Conservation (phyloP, 1,140 invertebrate genomes). For the Solenopsis fugax region DNA sequence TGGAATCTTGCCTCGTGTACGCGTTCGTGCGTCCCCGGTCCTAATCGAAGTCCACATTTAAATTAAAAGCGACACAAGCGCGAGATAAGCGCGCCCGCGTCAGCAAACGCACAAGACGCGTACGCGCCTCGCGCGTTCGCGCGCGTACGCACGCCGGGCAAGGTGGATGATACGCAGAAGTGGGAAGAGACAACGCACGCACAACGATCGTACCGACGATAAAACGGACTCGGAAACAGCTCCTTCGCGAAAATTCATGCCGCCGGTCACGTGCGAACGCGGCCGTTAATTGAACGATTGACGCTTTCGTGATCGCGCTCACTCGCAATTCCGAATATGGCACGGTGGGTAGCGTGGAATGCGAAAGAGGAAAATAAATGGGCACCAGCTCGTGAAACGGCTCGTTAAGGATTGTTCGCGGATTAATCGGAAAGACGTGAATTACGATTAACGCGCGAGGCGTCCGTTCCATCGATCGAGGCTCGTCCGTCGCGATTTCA, state of each 20-base stretch:
- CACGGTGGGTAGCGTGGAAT: constrained; percentile 36
- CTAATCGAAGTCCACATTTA: constrained; percentile 79
- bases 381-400: constrained; percentile 15
- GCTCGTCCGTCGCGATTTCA: constrained; percentile 15
- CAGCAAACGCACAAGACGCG: constrained; percentile 4
- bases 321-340: constrained; percentile 22
- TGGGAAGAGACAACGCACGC: background rate
- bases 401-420: constrained; percentile 35
- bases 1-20: background rate
- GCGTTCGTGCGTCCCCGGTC: background rate
- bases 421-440: constrained; percentile 36
- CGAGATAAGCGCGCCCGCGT: constrained; percentile 19
- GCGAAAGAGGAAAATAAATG: constrained; percentile 48
- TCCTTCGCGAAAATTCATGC: constrained; percentile 63
- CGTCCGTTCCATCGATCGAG: constrained; percentile 21
- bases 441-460: constrained; percentile 18
- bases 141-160: constrained; percentile 14
- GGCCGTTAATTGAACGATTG: constrained; percentile 69
- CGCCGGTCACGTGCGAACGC: constrained; percentile 53
- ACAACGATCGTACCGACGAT: constrained; percentile 49
- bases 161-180: background rate
- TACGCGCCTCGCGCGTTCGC: too few relatives aligned
- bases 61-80: constrained; percentile 71
- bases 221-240: constrained; percentile 38
- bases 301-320: constrained; percentile 51